Evolutionary conservation across 2,113 vertebrate species (phyloP), one percentile per base, ranked within the genome.

Genomic region (Sphyrna mokarran): DNA sequence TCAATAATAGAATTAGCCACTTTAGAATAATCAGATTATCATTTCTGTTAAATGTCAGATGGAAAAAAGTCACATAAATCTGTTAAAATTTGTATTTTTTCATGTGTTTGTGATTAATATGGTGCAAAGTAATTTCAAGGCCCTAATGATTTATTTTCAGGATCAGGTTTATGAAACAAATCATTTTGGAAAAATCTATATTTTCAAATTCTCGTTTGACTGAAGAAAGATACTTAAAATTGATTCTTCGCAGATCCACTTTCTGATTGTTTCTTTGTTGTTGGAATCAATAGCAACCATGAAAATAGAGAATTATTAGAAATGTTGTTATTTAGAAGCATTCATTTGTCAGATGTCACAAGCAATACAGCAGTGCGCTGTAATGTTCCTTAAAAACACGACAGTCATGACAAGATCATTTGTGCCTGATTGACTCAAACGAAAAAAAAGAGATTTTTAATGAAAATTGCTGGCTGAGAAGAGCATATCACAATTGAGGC

Each of bases 341-440:
- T 61, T 90, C 87, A 61, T 58, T 90, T 90, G 29, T 90, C 87
- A 90, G 87, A 61, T 63, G 23, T 90, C 87, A 90, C 87, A 90
- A 13, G 87, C 87, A 33, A 63, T 58, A 91, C 16, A 40, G 89
- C 61, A 93, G 33, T 68, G 33, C n/a, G 18, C 61, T 66, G 89
- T 37, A 40, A 3, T 58, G n/a, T 2, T 90, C 10, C 58, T 87
- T 54, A 87, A 54, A 54, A 26, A 18, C 54, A 90, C 13, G 29
- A 16, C 54, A 90, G 48, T 61, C 26, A 29, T 54, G 48, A 89
- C 86, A 29, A 89, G 86, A 54, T 58, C 43, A 89, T 90, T 90
- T 90, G 87, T 61, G 54, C 54, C 29, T 61, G 48, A 90, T 90
- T 90, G 48, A 90, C 54, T n/a, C 58, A 1, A n/a, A 14, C 87